A percentile compares a stretch with the other conserved stretches of the same genome.
Conservation (phyloP, 2,888 invertebrate species). For the Hedya salicella region DNA sequence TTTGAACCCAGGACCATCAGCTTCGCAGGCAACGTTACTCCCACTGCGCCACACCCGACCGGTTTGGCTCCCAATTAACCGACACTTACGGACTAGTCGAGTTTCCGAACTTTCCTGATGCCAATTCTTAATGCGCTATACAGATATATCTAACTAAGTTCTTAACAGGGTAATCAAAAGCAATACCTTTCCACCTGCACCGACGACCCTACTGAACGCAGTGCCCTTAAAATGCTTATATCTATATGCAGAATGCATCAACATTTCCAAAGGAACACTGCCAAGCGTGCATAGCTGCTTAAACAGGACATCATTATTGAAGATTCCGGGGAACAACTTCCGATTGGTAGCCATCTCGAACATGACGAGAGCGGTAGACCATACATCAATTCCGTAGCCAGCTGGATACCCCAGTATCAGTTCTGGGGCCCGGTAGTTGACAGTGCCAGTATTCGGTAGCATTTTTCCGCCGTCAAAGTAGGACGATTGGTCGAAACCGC, state of each 20-base stretch:
- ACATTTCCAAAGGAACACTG: slow-evolving; percentile 56
- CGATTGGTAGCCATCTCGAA: slow-evolving; percentile 64
- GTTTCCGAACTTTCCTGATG: no score
- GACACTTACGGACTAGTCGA: no score
- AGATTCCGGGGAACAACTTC: slow-evolving; percentile 55
- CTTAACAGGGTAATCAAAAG: no score
- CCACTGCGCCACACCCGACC: no score
- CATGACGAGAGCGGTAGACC: slow-evolving; percentile 66
- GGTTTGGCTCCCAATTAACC: no score
- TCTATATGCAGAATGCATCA: slow-evolving; percentile 50
- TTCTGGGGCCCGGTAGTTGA: slow-evolving; percentile 67
- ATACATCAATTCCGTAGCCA: slow-evolving; percentile 63
- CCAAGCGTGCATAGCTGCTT: slow-evolving; percentile 62
- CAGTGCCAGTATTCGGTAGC: slow-evolving; percentile 53
- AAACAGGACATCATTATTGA: slow-evolving; percentile 61
- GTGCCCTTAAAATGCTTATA: slow-evolving; percentile 52
- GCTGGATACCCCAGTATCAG: slow-evolving; percentile 63
- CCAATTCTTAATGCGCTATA: no score
- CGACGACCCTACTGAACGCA: slow-evolving; percentile 50
- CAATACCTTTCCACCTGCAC: slow-evolving; percentile 47
- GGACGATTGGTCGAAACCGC: slow-evolving; percentile 65
- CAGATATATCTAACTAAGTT: no score
- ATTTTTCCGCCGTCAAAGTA: slow-evolving; percentile 43
- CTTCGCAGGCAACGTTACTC: no score
- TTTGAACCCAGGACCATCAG: no score